These are phyloP conservation scores for Galerucella nymphaeae DNA, from an alignment of 2,888 invertebrate species.

Conservation along the genomic window DNA sequence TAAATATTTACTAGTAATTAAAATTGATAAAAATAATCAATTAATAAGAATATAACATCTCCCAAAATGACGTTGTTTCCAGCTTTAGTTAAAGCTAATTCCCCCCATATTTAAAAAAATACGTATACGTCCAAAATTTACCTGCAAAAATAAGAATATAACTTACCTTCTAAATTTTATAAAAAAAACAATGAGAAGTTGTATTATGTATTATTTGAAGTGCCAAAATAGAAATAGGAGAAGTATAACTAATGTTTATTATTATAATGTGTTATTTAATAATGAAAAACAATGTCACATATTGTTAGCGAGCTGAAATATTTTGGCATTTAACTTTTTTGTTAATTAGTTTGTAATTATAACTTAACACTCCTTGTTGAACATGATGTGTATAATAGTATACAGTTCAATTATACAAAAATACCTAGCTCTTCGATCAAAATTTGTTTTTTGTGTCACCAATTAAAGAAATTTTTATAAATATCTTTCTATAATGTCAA, in stretches of 20 bases:
- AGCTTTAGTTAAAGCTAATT: no score
- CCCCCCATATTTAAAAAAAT: no score
- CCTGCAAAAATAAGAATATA: neutral
- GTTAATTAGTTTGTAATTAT: conserved; percentile 3
- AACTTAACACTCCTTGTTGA: neutral
- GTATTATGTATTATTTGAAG: conserved; percentile 28
- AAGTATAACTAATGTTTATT: conserved; percentile 15
- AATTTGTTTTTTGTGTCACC: no score
- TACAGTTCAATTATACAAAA: neutral
- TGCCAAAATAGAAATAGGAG: conserved; percentile 28
- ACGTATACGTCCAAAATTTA: neutral
- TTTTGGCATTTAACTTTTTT: conserved; percentile 6
- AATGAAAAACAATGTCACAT: neutral
- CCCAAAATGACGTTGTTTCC: no score
- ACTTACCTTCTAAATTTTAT: conserved; percentile 3
- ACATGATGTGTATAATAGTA: neutral
- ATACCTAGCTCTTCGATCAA: no score
- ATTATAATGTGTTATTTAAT: conserved; percentile 6
- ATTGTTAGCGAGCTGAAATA: neutral
- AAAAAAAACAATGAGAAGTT: conserved; percentile 15
- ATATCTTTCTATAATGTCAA: no score
- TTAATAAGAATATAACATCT: no score
- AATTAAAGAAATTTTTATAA: no score
- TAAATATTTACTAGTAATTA: no score
- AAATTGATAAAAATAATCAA: no score